Evolutionary conservation across 2,113 vertebrate genomes (phyloP).

Genomic region (Aramus guarauna): DNA sequence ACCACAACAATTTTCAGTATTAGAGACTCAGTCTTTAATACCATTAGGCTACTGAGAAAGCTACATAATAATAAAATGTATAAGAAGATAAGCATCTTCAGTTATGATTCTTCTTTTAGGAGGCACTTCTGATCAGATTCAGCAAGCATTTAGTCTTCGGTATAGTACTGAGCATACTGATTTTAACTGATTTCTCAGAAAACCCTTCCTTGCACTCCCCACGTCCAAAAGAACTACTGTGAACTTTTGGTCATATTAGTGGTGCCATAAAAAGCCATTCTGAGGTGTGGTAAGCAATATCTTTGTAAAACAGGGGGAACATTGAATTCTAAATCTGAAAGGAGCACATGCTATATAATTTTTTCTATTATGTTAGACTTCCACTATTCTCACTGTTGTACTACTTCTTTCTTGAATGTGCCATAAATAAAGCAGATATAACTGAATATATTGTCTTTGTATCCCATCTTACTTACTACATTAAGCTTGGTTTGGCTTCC

Average conservation of each 20-base stretch:
- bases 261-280: neutral
- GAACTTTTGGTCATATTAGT: neutral
- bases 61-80: neutral
- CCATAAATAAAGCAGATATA: neutral
- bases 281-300: neutral
- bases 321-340: neutral
- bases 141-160: neutral
- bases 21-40: neutral
- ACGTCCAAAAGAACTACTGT: neutral
- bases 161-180: neutral
- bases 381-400: neutral
- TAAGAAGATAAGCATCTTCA: too few species aligned
- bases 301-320: neutral
- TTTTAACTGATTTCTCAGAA: neutral
- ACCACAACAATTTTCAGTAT: neutral
- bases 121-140: neutral
- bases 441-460: slow-evolving; percentile 9
- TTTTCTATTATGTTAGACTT: neutral
- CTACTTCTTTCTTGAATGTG: neutral
- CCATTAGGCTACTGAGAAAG: neutral
- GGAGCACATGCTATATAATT: neutral
- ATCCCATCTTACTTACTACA: slow-evolving; percentile 76
- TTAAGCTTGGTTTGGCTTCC: slow-evolving; percentile 81
- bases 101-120: neutral
- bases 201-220: rapidly evolving